These are phyloP conservation scores for Saccopteryx leptura DNA, from an alignment of 2,113 vertebrate species.

Conservation along the genomic window DNA sequence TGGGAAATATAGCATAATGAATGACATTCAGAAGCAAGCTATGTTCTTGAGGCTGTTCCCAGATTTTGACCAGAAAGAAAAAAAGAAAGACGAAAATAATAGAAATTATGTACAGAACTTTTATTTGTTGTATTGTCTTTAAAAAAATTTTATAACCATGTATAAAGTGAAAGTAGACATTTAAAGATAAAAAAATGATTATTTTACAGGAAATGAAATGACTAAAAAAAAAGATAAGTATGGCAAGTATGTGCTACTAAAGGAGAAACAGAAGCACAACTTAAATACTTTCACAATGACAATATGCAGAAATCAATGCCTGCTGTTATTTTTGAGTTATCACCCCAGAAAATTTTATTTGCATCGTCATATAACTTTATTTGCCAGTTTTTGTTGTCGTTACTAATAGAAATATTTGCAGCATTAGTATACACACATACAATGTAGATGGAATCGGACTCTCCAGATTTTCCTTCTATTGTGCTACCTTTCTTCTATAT, in stretches of 20 bases:
- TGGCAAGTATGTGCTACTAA: neutral
- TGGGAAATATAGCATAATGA: neutral
- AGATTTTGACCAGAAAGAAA: neutral
- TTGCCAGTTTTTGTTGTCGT: neutral
- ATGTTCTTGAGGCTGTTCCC: neutral
- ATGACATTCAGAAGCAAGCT: neutral
- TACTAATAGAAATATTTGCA: neutral
- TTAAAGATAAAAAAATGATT: neutral
- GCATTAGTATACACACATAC: neutral
- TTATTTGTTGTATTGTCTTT: neutral
- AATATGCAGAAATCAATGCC: neutral
- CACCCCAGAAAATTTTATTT: neutral
- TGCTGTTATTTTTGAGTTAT: neutral
- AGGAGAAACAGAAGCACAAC: neutral
- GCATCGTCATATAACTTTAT: neutral
- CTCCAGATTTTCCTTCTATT: neutral
- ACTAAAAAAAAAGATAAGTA: neutral
- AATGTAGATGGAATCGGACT: neutral
- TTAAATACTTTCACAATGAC: neutral
- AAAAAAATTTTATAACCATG: neutral
- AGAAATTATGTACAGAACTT: neutral
- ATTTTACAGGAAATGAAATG: conserved; percentile 1
- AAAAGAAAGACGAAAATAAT: neutral
- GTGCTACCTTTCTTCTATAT: neutral
- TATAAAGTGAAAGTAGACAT: conserved; percentile 5